Evolutionary conservation across 2,113 vertebrate genomes (phyloP).

Genomic region (Urocynchramus pylzowi): DNA sequence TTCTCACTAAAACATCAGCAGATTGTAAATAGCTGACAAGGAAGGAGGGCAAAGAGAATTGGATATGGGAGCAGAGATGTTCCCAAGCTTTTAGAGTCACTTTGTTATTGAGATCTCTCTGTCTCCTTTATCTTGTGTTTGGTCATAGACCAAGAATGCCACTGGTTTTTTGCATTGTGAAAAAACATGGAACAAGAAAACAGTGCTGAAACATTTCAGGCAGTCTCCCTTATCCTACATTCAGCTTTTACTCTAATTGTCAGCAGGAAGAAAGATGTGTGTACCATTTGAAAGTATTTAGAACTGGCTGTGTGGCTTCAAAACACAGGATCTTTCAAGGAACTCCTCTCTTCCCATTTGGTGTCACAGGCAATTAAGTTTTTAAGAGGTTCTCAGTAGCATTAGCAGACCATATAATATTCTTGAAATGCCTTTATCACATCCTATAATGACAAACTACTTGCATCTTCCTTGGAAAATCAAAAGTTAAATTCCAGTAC

Average conservation of each 20-base stretch:
- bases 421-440: neutral
- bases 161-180: neutral
- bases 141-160: neutral
- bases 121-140: neutral
- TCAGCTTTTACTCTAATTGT: conserved; percentile 32
- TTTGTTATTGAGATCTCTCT: neutral
- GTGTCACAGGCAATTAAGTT: conserved; percentile 51
- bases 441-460: conserved; percentile 28
- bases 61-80: neutral
- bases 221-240: neutral
- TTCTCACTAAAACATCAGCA: neutral
- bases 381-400: conserved; percentile 38
- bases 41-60: neutral
- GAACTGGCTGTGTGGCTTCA: conserved; percentile 5
- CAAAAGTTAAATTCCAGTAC: neutral
- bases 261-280: conserved; percentile 13
- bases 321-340: conserved; percentile 17
- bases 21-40: neutral
- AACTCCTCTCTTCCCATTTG: conserved; percentile 16
- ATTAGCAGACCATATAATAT: conserved; percentile 20
- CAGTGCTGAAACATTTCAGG: neutral
- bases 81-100: neutral
- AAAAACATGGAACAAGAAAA: neutral
- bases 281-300: neutral
- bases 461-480: neutral